Evolutionary conservation across 2,888 invertebrate species (phyloP), one percentile per base, ranked within the genome.

Genomic region (Aromia moschata): DNA sequence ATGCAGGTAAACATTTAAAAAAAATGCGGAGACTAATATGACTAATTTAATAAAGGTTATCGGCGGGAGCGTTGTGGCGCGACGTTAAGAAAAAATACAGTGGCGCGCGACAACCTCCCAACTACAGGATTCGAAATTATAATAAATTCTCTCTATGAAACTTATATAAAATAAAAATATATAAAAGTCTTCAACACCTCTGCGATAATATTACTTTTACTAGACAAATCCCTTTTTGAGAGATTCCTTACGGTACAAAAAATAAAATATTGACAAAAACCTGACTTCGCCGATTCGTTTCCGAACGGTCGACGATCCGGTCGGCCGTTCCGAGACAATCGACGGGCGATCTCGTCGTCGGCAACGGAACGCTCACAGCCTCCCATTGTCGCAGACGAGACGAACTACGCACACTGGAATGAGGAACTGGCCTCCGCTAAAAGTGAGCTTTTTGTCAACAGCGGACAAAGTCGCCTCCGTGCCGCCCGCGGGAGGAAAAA

Each of bases 111-210:
- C n/a, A n/a, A n/a, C 33, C 3, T 2, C 33, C 10, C 33, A 10
- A 7, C 2, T 33, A 7, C 10, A 36, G 51, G 59, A 44, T 55
- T 51, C 30, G 15, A 43, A 54, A 62, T 41, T 58, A 53, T 36
- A 54, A 45, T 51, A 53, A 49, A 49, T 30, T 20, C 11, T 17
- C n/a, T n/a, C 38, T 54, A 46, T 47, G 65, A 61, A 64, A 68
- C 64, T 69, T 70, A 69, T 69, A 71, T 68, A 66, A 69, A 69
- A 69, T 67, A 70, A 71, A 71, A 69, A 62, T 70, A 68, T 68
- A 65, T 62, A 69, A 69, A 70, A 70, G 63, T 70, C 65, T 68
- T 64, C 37, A 56, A 53, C 49, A 65, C 62, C 62, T 58, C 51
- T 56, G 58, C 45, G 40, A 47, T 37, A 46, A 17, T 47, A 17